Evolutionary conservation across 2,888 invertebrate species (phyloP), one percentile per base, ranked within the genome.

Genomic region (Rhyacophila evoluta): DNA sequence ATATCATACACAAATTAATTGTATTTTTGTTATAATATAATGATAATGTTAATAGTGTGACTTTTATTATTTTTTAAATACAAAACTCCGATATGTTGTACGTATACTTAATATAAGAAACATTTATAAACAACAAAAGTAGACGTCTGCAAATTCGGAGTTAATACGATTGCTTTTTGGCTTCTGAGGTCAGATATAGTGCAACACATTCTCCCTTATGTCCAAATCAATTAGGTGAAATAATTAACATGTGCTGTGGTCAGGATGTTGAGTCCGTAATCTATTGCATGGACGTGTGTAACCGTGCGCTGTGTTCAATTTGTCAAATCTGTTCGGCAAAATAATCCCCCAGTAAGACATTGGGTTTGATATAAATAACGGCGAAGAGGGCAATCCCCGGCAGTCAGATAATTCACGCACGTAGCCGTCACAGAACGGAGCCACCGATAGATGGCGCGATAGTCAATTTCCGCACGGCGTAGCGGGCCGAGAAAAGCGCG

Each of bases 331-430:
- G 55, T 55, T 55, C 55, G 25, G 19, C 55, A 55, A 55, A 33
- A 55, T 55, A 55, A 55, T 55, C 55, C 55, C n/a, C 55, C 55
- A 55, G 10, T 55, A 25, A 55, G 55, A 55, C 55, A 55, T 25
- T 1, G 55, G 55, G 55, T 55, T 55, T 55, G 19, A 55, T 55
- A 55, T 55, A 55, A 55, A 55, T 55, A 55, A 55, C 55, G 55
- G 25, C 55, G 55, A 55, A 55, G 55, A 55, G 55, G 55, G 25
- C 55, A 25, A 55, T 55, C 55, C 55, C 19, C 55, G 55, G 55
- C 55, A 15, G 55, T 55, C 55, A 55, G 55, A 55, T 55, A 55
- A 55, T 55, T 55, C 19, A 55, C 55, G 55, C 55, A 55, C 55
- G 55, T 25, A 55, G 55, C 55, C 55, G 55, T 55, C 55, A 25